Conservation (phyloP, 2,888 invertebrate species). For the Cosmia trapezina region DNA sequence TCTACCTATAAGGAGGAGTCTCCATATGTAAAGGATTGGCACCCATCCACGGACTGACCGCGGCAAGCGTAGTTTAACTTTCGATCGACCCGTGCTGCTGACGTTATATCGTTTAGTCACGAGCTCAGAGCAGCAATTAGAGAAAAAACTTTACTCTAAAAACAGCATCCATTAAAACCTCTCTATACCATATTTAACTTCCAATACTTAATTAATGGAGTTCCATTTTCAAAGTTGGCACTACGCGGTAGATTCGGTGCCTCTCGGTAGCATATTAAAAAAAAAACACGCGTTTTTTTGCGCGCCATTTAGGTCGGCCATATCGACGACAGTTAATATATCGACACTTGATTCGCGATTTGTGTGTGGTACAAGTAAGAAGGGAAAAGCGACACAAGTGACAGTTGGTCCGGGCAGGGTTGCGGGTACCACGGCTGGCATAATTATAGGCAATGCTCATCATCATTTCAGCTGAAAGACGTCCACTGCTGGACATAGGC, state of each 20-base stretch:
- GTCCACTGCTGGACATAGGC: too few relatives aligned
- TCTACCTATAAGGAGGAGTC: too few relatives aligned
- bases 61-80: too few relatives aligned
- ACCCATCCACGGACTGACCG: too few relatives aligned
- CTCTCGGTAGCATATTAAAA: slow-evolving; percentile 41
- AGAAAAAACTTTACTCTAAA: slow-evolving; percentile 6
- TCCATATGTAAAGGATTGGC: too few relatives aligned
- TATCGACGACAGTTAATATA: slow-evolving; percentile 73
- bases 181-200: slow-evolving; percentile 30
- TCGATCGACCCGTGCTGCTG: too few relatives aligned
- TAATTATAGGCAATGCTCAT: too few relatives aligned
- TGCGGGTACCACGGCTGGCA: too few relatives aligned
- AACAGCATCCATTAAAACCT: slow-evolving; percentile 28
- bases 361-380: slow-evolving; percentile 52
- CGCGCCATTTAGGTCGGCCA: slow-evolving; percentile 70
- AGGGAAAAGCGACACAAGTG: neutral
- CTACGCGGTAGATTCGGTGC: slow-evolving; percentile 31
- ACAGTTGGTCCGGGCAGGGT: neutral
- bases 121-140: neutral
- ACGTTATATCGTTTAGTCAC: neutral
- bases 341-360: slow-evolving; percentile 73
- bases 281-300: slow-evolving; percentile 41
- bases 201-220: slow-evolving; percentile 52
- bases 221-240: slow-evolving; percentile 58
- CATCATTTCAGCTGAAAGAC: too few relatives aligned